Conservation (phyloP, 2,888 invertebrate genomes). For the Nomada ruficornis region DNA sequence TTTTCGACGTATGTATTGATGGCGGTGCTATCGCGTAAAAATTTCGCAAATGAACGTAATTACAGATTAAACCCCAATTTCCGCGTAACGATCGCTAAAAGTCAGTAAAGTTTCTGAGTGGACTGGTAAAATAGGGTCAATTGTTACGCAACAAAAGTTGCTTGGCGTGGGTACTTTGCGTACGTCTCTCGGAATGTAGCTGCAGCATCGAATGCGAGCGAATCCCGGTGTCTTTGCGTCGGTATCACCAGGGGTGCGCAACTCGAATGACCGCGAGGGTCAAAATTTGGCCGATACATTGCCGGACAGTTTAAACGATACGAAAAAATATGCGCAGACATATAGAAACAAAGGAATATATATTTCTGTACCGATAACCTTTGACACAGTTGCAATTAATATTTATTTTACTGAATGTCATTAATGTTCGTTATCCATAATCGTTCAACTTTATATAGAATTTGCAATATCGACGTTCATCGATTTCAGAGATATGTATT, state of each 20-base stretch:
- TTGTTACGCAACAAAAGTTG: conserved; percentile 72
- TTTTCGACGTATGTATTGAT: not conserved
- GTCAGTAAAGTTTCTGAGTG: conserved; percentile 61
- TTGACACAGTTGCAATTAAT: conserved; percentile 7
- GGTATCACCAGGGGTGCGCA: conserved; percentile 57
- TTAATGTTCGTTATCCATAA: too few relatives aligned
- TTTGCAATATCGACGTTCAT: not conserved
- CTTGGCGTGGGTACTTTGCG: conserved; percentile 68
- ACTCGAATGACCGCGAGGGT: conserved; percentile 22
- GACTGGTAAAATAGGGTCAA: conserved; percentile 68
- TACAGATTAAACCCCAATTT: conserved; percentile 37
- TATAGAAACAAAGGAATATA: not conserved
- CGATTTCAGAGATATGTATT: not conserved
- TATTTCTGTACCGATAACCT: not conserved
- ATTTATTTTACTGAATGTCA: not conserved
- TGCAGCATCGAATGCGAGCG: conserved; percentile 55
- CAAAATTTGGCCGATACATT: conserved; percentile 35
- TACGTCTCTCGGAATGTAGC: conserved; percentile 63
- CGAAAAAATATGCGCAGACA: not conserved
- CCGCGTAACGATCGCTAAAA: conserved; percentile 51
- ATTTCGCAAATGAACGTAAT: conserved; percentile 38
- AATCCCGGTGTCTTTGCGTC: conserved; percentile 57
- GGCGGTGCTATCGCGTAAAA: conserved; percentile 1
- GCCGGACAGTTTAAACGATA: not conserved
- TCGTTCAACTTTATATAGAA: not conserved